Conservation (phyloP, 1,140 invertebrate species). For the Eciton burchellii region DNA sequence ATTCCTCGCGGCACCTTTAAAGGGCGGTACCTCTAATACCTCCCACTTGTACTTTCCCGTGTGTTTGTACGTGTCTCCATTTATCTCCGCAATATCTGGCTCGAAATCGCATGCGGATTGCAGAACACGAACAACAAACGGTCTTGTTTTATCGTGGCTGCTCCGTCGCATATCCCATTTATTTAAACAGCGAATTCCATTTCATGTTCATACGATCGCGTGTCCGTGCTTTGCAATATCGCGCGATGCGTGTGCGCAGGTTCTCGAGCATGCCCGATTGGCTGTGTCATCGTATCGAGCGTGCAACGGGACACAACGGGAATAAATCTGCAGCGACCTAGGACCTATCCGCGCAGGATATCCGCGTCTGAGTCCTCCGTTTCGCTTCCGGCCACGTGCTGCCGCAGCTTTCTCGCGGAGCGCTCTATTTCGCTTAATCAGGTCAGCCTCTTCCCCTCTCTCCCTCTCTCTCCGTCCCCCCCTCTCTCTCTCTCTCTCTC, state of each 20-base stretch:
- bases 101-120: neutral
- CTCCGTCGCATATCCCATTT: neutral
- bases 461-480: neutral
- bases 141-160: neutral
- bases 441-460: slow-evolving; percentile 11
- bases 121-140: neutral
- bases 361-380: slow-evolving; percentile 63
- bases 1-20: neutral
- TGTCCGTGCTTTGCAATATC: slow-evolving; percentile 3
- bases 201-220: slow-evolving; percentile 23
- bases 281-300: slow-evolving; percentile 62
- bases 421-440: slow-evolving; percentile 69
- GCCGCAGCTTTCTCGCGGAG: slow-evolving; percentile 25
- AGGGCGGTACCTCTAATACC: neutral
- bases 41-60: neutral
- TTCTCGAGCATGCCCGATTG: slow-evolving; percentile 40
- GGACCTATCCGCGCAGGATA: slow-evolving; percentile 61
- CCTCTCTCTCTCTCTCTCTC: neutral
- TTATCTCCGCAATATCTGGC: neutral
- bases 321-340: slow-evolving; percentile 66
- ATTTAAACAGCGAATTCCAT: slow-evolving; percentile 34
- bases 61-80: neutral
- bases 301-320: slow-evolving; percentile 35
- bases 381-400: slow-evolving; percentile 46
- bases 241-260: slow-evolving; percentile 10